Evolutionary conservation across 2,797 vertebrate species (phyloP), one percentile per base, ranked within the genome.

Genomic region (Sternarchorhynchus goeldii): DNA sequence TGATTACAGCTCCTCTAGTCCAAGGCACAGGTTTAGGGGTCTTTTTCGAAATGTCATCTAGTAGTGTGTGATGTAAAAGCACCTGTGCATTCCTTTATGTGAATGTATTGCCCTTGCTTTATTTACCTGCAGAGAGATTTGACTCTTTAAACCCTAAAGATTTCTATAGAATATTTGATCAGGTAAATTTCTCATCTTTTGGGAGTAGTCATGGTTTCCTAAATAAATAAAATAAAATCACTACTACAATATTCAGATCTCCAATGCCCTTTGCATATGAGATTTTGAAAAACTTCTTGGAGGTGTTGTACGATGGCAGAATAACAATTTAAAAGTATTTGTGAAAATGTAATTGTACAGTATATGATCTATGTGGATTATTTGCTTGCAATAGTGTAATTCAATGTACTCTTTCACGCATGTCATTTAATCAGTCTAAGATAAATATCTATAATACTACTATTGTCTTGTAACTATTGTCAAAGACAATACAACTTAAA

Each of bases 311-410:
- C 32, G 2, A 55, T 73, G 21, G 56, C 62, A 74, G 14, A 64
- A 71, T 65, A 17, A 55, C 45, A 67, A 34, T 75, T 60, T 76
- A 60, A 65, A 53, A 77, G 68, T 75, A 77, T 68, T 66, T 25
- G 34, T 71, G 64, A 59, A 71, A 82, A 77, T 77, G 31, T 73
- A 76, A 70, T 50, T 79, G 83, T 82, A 82, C 74, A 73, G 25
- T 67, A 67, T 73, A 56, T 34, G 20, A 14, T 73, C 77, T 71
- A 60, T 79, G 45, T 76, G 68, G 67, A 39, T 71, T 81, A 63
- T 73, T 31, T 18, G 12, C 21, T 66, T 59, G 76, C 78, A 75
- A 75, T 29, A 62, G 58, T 70, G 20, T 75, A 59, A 67, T 75
- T 70, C 65, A 65, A 66, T 75, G 53, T 60, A 76, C 82, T 81